Base-by-base conservation (phyloP, 1,140 invertebrate species). In the Bombus pyrosoma region DNA sequence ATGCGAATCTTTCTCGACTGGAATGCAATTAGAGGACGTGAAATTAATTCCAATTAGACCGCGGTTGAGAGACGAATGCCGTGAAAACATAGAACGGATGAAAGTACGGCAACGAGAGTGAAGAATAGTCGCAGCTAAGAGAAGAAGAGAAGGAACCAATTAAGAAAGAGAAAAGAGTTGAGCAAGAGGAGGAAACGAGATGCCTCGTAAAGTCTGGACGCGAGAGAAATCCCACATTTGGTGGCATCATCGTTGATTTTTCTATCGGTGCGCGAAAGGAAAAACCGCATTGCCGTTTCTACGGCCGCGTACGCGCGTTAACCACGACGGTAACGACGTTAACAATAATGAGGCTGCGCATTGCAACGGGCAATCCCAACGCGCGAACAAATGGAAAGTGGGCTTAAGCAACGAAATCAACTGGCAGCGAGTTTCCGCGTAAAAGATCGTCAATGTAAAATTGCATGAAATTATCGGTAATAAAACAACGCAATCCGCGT, bases 381-480 rank as follows among this genome's bases (percentile, higher is more conserved):
- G 72, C 8, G 37, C 81, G 88, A 53, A 53, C 6, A 53, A 89
- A 85, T 89, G 87, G 79, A 83, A 89, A 89, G 88, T 53, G 79
- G 69, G 25, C 64, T 57, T 39, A 22, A 37, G 47, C 59, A 59
- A 72, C 68, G 68, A 76, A 66, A 43, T 41, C 80, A 59, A 18
- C 37, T 32, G 66, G 22, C 71, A 37, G 32, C 34, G 68, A 28
- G 8, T 69, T 79, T 79, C 87, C 68, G 68, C 83, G 83, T 79
- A 72, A 59, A 53, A 57, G 43, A 75, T 66, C 37, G 83, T 43
- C 66, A 69, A 64, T 64, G 84, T 66, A 43, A 80, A 87, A 88
- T 89, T 87, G 83, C 78, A 76, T 73, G 80, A 86, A 86, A 89
- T 88, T 79, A 71, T 86, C 74, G 82, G 69, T 43, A 79, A 77